Evolutionary conservation across 2,888 invertebrate species (phyloP), one percentile per base, ranked within the genome.

Genomic region (Penaeus monodon): DNA sequence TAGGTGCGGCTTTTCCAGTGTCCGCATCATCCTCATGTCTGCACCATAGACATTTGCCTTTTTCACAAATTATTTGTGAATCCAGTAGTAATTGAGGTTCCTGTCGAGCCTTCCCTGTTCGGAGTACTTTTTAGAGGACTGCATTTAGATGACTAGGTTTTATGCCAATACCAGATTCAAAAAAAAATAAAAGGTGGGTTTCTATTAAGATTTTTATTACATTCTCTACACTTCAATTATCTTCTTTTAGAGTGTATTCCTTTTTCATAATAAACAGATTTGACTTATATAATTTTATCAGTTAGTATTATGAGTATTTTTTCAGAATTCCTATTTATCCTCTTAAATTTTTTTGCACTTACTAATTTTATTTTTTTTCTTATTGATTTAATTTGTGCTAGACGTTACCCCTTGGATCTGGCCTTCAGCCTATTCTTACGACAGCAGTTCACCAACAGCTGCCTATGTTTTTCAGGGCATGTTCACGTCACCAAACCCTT

Each of bases 21-120:
- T 99, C 44, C 94, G 98, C 65, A 95, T 99, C 17, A 96, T 99
- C 84, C 95, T 99, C 63, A 99, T 99, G 99, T 99, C 99, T 0
- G 99, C 99, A 99, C 99, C 0, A 98, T 99, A 70, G 99, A 99
- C 91, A 98, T 98, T 0, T 94, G 96, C 0, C 93, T 99, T 3
- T n/a, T 99, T 99, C 93, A 95, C 96, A 0, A 94, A 95, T 49
- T 99, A 99, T 93, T 99, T 93, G 97, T 96, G 84, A 94, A 95
- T 90, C 97, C 97, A 91, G 97, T 97, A 0, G 96, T 99, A 0
- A 95, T 99, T 90, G 97, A 98, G 93, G 95, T 98, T 14, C 95
- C 96, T 1, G 99, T 0, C 94, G 97, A 27, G 95, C 97, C 0
- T 96, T 94, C 92, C 97, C 98, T 0, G 98, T 99, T 0, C 94